Evolutionary conservation across 2,888 invertebrate species (phyloP).

Genomic region (Elmis aenea): DNA sequence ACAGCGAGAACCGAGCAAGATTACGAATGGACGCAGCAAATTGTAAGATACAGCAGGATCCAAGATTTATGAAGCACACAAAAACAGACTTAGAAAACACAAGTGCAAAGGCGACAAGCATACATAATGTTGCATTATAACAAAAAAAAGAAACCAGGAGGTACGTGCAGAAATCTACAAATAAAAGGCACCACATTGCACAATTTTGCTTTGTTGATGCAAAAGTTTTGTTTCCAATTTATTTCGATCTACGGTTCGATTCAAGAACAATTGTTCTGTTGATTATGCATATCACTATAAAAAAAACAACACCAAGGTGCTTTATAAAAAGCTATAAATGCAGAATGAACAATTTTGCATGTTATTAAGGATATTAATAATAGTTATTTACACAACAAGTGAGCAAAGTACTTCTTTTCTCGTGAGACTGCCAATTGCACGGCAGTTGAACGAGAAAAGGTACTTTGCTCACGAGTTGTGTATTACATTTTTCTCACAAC

Average conservation of each 20-base stretch:
- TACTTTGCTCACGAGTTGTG: too few relatives aligned
- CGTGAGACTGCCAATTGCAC: too few relatives aligned
- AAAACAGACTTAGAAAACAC: conserved; percentile 19
- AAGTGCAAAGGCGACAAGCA: conserved; percentile 21
- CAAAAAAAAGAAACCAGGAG: conserved; percentile 13
- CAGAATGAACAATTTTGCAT: too few relatives aligned
- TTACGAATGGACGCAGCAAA: conserved; percentile 23
- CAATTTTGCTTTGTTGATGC: neutral
- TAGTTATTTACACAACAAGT: too few relatives aligned
- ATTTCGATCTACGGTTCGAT: neutral
- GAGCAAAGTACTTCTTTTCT: too few relatives aligned
- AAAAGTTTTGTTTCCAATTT: neutral
- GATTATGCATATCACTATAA: neutral
- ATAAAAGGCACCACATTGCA: conserved; percentile 1
- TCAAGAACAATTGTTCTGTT: neutral
- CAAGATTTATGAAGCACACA: conserved; percentile 20
- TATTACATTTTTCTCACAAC: too few relatives aligned
- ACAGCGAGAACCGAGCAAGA: conserved; percentile 17
- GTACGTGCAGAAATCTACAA: conserved; percentile 11
- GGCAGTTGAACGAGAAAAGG: too few relatives aligned
- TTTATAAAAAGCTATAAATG: too few relatives aligned
- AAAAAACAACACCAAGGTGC: neutral
- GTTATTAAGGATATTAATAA: too few relatives aligned
- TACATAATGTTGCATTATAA: conserved; percentile 18
- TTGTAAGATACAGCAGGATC: conserved; percentile 24